phyloP scores from a whole-genome alignment of 2,797 vertebrate species.

The Malacoctenus gilli region DNA sequence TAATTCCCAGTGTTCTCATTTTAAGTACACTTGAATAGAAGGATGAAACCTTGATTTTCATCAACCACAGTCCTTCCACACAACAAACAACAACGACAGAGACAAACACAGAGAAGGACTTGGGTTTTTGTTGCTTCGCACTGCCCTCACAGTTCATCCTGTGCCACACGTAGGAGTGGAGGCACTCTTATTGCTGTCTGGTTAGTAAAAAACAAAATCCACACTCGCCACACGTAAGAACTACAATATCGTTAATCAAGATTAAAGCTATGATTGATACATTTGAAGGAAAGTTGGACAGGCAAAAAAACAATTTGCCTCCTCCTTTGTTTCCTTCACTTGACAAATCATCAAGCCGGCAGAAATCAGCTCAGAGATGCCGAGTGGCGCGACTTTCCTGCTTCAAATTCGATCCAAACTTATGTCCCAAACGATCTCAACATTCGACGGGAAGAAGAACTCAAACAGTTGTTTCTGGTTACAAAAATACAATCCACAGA shows the following conservation, averaged over 20 bases:
- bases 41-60: constrained; percentile 50
- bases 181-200: constrained; percentile 62
- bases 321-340: constrained; percentile 12
- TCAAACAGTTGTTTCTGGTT: neutral
- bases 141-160: constrained; percentile 22
- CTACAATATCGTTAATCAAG: constrained; percentile 18
- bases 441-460: constrained; percentile 17
- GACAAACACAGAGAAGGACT: constrained; percentile 27
- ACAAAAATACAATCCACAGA: constrained; percentile 11
- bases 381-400: neutral
- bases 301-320: constrained; percentile 12
- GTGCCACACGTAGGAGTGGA: constrained; percentile 30
- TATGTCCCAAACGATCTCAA: neutral
- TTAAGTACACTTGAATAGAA: constrained; percentile 85
- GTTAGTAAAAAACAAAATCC: constrained; percentile 31
- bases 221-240: constrained; percentile 31
- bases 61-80: constrained; percentile 40
- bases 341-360: constrained; percentile 6
- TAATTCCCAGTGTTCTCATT: constrained; percentile 56
- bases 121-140: constrained; percentile 12
- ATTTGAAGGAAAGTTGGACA: constrained; percentile 33
- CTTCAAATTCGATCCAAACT: constrained; percentile 1
- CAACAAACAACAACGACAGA: constrained; percentile 33
- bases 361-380: constrained; percentile 1
- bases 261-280: constrained; percentile 56